phyloP scores from a whole-genome alignment of 2,888 invertebrate genomes.

The Drosophila austrosaltans region DNA sequence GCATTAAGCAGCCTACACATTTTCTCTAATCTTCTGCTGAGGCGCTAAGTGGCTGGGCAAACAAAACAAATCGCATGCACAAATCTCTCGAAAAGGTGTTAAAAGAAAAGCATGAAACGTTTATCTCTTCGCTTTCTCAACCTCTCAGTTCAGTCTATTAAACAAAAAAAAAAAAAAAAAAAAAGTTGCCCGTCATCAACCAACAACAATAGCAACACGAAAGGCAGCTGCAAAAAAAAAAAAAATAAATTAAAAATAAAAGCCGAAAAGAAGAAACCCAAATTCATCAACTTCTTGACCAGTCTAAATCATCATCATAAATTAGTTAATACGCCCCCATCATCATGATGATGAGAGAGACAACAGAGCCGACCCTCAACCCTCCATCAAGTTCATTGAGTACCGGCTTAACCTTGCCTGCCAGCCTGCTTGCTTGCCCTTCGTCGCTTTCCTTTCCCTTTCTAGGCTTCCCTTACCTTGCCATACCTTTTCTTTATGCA shows the following conservation, averaged over 20 bases:
- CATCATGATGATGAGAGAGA: conserved; percentile 32
- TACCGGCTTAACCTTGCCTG: conserved; percentile 8
- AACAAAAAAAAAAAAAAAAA: not conserved
- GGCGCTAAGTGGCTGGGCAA: conserved; percentile 75
- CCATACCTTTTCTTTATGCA: not conserved
- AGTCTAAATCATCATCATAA: conserved; percentile 46
- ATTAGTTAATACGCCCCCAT: conserved; percentile 39
- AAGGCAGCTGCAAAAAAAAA: conserved; percentile 62
- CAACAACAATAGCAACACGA: conserved; percentile 1
- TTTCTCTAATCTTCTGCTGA: conserved; percentile 66
- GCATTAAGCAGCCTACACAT: conserved; percentile 15
- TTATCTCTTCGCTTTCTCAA: conserved; percentile 72
- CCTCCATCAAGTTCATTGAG: conserved; percentile 39
- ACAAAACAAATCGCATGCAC: conserved; percentile 75
- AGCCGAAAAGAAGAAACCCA: conserved; percentile 19
- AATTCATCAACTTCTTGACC: conserved; percentile 60
- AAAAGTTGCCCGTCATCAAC: conserved; percentile 39
- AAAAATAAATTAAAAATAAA: conserved; percentile 38
- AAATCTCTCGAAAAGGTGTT: conserved; percentile 79
- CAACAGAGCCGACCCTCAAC: conserved; percentile 41
- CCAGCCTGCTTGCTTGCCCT: conserved; percentile 16
- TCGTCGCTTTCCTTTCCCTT: not conserved
- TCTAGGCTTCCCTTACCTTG: not conserved
- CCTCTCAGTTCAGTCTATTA: conserved; percentile 54
- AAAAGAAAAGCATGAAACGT: conserved; percentile 76